phyloP scores from a whole-genome alignment of 2,888 invertebrate genomes.

The Acleris holmiana region DNA sequence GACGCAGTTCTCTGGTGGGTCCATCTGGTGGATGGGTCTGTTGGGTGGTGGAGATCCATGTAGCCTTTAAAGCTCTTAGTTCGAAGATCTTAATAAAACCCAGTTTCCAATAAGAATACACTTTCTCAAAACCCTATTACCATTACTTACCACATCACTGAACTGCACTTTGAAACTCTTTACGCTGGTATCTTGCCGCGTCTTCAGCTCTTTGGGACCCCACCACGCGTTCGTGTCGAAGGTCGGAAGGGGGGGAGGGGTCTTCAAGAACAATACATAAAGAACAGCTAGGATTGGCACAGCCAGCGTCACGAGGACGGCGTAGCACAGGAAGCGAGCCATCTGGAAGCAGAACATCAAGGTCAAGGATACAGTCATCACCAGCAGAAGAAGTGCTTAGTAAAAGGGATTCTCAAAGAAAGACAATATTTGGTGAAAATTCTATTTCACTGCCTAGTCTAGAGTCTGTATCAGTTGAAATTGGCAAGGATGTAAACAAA shows the following conservation, averaged over 20 bases:
- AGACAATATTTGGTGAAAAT: no score
- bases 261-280: slow-evolving; percentile 20
- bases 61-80: no score
- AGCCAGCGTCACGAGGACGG: slow-evolving; percentile 3
- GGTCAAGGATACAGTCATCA: neutral
- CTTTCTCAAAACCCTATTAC: neutral
- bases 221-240: slow-evolving; percentile 70
- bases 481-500: no score
- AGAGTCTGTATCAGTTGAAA: no score
- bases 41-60: no score
- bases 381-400: no score
- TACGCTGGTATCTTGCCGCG: slow-evolving; percentile 71
- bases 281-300: slow-evolving; percentile 14
- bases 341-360: slow-evolving; percentile 9
- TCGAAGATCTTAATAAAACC: no score
- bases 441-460: no score
- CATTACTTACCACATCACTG: slow-evolving; percentile 68
- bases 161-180: slow-evolving; percentile 82
- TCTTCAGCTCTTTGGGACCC: slow-evolving; percentile 66
- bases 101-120: no score
- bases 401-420: no score
- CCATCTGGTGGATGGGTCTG: no score
- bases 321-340: slow-evolving; percentile 23
- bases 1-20: no score
- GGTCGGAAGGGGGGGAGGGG: slow-evolving; percentile 28